Percentiles rank a stretch among this genome's conserved stretches.
These are phyloP conservation scores for Passerina amoena DNA, from an alignment of 2,113 vertebrate species.

Conservation along the genomic window DNA sequence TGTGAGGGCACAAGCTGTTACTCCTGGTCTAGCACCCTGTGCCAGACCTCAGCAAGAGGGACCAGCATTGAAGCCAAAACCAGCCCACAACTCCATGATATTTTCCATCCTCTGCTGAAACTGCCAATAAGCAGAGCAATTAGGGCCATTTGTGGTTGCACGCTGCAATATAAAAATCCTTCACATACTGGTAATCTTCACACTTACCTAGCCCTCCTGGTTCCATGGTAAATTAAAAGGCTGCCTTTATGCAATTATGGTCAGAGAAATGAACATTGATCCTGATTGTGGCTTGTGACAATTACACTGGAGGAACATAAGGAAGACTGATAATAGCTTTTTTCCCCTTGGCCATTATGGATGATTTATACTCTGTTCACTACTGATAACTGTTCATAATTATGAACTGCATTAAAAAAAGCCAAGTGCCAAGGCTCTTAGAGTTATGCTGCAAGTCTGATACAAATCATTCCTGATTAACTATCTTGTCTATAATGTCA, in stretches of 20 bases:
- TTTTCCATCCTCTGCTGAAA: neutral
- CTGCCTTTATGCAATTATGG: conserved; percentile 68
- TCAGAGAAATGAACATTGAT: conserved; percentile 73
- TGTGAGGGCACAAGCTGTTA: fast-evolving
- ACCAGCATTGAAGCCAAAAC: neutral
- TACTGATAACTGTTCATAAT: conserved; percentile 70
- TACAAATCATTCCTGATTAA: conserved; percentile 70
- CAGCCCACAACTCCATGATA: neutral
- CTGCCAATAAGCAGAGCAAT: neutral
- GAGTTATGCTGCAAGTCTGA: conserved; percentile 61
- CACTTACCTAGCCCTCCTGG: conserved; percentile 59
- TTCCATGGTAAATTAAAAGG: conserved; percentile 67
- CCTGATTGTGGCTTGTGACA: conserved; percentile 71
- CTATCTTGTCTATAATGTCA: conserved; percentile 50
- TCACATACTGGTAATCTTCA: conserved; percentile 57
- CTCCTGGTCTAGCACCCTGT: neutral
- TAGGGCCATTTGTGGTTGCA: conserved; percentile 18
- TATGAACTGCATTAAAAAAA: conserved; percentile 71
- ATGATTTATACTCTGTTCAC: conserved; percentile 71
- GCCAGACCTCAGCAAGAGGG: neutral
- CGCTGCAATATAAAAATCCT: conserved; percentile 17
- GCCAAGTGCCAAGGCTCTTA: conserved; percentile 58
- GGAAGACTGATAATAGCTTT: conserved; percentile 76
- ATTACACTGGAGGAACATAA: conserved; percentile 74
- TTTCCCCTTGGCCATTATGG: conserved; percentile 68